phyloP scores from a whole-genome alignment of 2,113 vertebrate genomes.

The Tyto alba region DNA sequence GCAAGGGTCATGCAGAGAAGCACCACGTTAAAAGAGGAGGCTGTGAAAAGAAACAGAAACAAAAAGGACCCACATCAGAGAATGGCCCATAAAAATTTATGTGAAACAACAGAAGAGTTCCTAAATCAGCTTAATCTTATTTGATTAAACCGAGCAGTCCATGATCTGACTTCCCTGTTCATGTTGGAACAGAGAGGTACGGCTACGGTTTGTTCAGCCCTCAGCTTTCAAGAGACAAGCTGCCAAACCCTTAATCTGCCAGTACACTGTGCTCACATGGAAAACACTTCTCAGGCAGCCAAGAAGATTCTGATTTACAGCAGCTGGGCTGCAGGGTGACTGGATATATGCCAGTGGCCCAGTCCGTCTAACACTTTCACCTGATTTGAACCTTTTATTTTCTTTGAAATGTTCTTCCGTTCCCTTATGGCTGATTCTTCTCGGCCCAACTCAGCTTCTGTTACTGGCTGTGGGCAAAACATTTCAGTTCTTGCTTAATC shows the following conservation, averaged over 20 bases:
- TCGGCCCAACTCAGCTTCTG: constrained; percentile 37
- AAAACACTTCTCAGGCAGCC: constrained; percentile 30
- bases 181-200: not conserved
- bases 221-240: not conserved
- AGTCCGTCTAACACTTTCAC: not conserved
- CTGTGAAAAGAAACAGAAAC: constrained; percentile 60
- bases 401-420: constrained; percentile 21
- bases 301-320: constrained; percentile 23
- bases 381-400: constrained; percentile 45
- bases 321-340: constrained; percentile 30
- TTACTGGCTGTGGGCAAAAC: constrained; percentile 24
- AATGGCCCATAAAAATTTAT: not conserved
- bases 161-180: not conserved
- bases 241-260: constrained; percentile 22
- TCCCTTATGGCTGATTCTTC: not conserved
- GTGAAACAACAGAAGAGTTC: not conserved
- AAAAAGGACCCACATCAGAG: not conserved
- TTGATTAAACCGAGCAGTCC: not conserved
- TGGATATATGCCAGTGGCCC: not conserved
- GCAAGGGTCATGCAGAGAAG: constrained; percentile 72
- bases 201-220: not conserved
- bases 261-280: constrained; percentile 37
- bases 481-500: not conserved
- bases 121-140: not conserved
- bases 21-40: constrained; percentile 77